A percentile compares a stretch with the other conserved stretches of the same genome.
phyloP scores from a whole-genome alignment of 2,797 vertebrate genomes.

The Botia almorhae region DNA sequence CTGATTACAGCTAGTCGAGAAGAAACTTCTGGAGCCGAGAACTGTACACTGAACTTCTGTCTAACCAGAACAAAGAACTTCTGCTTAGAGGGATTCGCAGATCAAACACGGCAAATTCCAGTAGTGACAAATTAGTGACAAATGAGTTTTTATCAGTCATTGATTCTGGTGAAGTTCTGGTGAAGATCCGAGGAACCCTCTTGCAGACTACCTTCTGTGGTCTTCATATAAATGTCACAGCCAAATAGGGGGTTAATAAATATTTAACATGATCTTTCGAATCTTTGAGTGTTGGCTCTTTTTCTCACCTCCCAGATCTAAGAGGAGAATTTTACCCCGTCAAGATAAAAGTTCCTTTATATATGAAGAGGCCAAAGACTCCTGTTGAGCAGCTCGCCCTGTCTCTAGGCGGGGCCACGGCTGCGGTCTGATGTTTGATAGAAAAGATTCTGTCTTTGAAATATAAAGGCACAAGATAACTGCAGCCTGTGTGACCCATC shows the following conservation, averaged over 20 bases:
- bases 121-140: constrained; percentile 4
- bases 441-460: constrained; percentile 3
- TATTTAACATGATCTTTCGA: constrained; percentile 67
- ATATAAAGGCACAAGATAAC: constrained; percentile 6
- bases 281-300: constrained; percentile 58
- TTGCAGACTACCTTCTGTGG: constrained; percentile 61
- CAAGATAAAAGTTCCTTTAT: constrained; percentile 48
- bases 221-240: constrained; percentile 59
- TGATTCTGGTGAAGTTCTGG: constrained; percentile 27
- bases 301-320: constrained; percentile 47
- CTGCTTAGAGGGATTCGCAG: neutral
- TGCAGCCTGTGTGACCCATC: constrained; percentile 3
- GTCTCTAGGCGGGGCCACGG: constrained; percentile 18
- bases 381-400: constrained; percentile 16
- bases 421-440: constrained; percentile 2
- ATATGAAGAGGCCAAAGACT: constrained; percentile 42
- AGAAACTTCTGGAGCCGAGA: neutral
- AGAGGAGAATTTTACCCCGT: constrained; percentile 43
- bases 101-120: neutral
- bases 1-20: constrained; percentile 17
- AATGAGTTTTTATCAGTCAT: constrained; percentile 39
- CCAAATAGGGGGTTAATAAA: constrained; percentile 66
- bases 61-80: neutral
- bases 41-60: no score
- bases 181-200: no score